These are phyloP conservation scores for Cabera pusaria DNA, from an alignment of 2,888 invertebrate genomes.

Conservation along the genomic window DNA sequence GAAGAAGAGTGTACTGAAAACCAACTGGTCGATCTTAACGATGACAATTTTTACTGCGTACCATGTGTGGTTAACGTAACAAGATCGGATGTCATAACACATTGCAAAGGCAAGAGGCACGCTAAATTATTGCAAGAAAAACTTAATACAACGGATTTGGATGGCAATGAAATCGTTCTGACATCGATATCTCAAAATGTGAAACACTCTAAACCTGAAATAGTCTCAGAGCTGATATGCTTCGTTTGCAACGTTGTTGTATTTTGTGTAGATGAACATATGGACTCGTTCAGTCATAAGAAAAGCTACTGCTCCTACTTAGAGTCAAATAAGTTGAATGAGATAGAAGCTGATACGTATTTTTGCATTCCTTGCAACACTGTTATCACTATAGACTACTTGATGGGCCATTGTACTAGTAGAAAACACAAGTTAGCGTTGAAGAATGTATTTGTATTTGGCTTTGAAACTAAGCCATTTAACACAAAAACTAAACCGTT, in stretches of 20 bases:
- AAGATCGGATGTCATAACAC: constrained; percentile 10
- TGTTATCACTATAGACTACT: constrained; percentile 17
- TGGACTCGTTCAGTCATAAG: constrained; percentile 20
- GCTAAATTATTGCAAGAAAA: constrained; percentile 11
- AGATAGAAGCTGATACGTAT: constrained; percentile 23
- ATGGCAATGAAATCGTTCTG: constrained; percentile 10
- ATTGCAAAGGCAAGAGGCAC: constrained; percentile 25
- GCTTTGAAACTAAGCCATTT: no score
- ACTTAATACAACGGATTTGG: neutral
- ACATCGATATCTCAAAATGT: constrained; percentile 20
- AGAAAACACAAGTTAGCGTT: constrained; percentile 15
- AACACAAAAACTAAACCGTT: neutral
- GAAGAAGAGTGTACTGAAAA: constrained; percentile 12
- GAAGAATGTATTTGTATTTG: neutral
- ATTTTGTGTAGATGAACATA: constrained; percentile 9
- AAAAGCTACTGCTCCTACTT: constrained; percentile 20
- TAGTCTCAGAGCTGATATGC: constrained; percentile 19
- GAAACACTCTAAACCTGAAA: constrained; percentile 1
- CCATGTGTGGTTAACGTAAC: constrained; percentile 16
- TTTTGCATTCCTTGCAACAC: constrained; percentile 23
- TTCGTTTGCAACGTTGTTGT: constrained; percentile 21
- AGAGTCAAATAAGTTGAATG: constrained; percentile 22
- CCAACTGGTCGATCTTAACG: constrained; percentile 11
- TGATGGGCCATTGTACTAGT: constrained; percentile 18
- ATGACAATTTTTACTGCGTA: constrained; percentile 12